phyloP scores from a whole-genome alignment of 2,888 invertebrate genomes.

The Rugalucina vietnamica region DNA sequence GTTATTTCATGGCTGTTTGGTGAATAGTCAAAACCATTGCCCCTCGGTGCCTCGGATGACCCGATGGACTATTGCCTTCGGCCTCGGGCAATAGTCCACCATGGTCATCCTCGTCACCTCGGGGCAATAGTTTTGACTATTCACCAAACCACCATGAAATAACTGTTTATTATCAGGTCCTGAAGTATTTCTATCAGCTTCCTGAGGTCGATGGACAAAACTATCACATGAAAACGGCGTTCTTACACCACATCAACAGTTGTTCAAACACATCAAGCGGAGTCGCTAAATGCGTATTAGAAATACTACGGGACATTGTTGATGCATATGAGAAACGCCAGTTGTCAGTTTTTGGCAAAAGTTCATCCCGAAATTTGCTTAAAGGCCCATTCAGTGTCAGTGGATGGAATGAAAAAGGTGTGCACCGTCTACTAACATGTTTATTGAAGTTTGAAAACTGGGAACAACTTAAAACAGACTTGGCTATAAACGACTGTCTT shows the following conservation, averaged over 20 bases:
- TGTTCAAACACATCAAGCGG: not conserved
- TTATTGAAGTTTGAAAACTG: not conserved
- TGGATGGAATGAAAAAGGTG: not conserved
- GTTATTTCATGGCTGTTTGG: no score
- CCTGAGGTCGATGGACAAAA: no score
- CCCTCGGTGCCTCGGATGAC: no score
- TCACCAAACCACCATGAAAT: no score
- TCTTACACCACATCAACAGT: not conserved
- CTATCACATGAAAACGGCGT: not conserved
- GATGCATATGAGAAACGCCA: not conserved
- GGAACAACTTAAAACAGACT: no score
- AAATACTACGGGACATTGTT: not conserved
- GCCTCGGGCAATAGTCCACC: no score
- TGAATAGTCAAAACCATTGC: no score
- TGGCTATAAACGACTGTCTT: no score
- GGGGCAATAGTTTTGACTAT: no score
- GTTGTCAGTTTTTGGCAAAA: not conserved
- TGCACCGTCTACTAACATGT: not conserved
- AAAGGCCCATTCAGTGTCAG: not conserved
- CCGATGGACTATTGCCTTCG: no score
- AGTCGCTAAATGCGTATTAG: not conserved
- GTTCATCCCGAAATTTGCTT: not conserved
- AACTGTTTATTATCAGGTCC: not conserved
- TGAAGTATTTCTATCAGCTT: not conserved
- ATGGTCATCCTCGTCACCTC: no score